Evolutionary conservation across 2,797 vertebrate genomes (phyloP).

Genomic region (Clarias platycephalus): DNA sequence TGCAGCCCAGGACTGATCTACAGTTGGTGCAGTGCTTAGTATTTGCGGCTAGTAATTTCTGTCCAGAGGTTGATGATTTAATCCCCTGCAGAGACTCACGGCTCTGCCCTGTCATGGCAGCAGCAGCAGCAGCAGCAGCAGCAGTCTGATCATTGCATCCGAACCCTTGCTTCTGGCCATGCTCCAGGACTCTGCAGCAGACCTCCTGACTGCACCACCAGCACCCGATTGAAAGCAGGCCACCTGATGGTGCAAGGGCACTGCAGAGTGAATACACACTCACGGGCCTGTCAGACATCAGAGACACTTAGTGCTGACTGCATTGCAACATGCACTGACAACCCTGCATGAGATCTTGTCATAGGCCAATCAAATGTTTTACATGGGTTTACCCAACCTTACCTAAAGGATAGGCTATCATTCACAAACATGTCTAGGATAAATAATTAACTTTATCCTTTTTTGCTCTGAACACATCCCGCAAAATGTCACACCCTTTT

Average conservation of each 20-base stretch:
- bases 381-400: background rate
- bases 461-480: conserved; percentile 19
- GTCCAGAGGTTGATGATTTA: conserved; percentile 44
- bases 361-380: background rate
- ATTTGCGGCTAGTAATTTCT: conserved; percentile 25
- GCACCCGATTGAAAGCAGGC: conserved; percentile 49
- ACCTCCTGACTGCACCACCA: conserved; percentile 36
- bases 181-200: conserved; percentile 55
- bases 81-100: conserved; percentile 50
- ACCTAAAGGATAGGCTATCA: conserved; percentile 17
- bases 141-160: conserved; percentile 47
- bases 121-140: conserved; percentile 19
- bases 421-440: conserved; percentile 10
- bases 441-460: conserved; percentile 1
- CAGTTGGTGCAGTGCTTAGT: conserved; percentile 38
- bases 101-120: conserved; percentile 52
- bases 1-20: conserved; percentile 18
- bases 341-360: background rate
- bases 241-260: conserved; percentile 48
- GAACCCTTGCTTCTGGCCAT: conserved; percentile 46
- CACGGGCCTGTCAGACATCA: conserved; percentile 37
- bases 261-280: conserved; percentile 48
- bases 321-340: conserved; percentile 22
- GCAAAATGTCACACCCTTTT: background rate
- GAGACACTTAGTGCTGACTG: conserved; percentile 26